Evolutionary conservation across 2,888 invertebrate genomes (phyloP).

Genomic region (Melitaea athalia): DNA sequence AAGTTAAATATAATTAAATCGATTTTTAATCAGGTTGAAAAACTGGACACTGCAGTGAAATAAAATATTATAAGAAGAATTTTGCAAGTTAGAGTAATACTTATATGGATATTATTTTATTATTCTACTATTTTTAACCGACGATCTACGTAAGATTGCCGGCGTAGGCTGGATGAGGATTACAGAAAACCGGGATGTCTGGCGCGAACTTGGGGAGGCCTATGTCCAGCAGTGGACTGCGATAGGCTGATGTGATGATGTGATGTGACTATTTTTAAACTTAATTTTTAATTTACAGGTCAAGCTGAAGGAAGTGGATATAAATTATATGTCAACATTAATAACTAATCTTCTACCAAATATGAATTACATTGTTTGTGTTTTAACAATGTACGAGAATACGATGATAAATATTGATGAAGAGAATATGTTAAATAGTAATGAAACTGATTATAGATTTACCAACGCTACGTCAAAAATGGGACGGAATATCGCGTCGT

Average conservation of each 20-base stretch:
- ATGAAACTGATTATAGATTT: slow-evolving; percentile 49
- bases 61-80: not conserved
- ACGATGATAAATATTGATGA: slow-evolving; percentile 51
- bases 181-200: too few species aligned
- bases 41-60: not conserved
- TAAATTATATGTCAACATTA: slow-evolving; percentile 64
- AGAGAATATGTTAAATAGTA: slow-evolving; percentile 52
- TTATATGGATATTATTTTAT: too few species aligned
- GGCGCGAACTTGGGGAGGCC: too few species aligned
- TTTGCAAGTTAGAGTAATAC: not conserved
- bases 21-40: not conserved
- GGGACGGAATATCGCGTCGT: slow-evolving; percentile 64
- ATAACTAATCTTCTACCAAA: slow-evolving; percentile 63
- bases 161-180: too few species aligned
- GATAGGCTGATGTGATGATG: too few species aligned
- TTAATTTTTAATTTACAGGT: too few species aligned
- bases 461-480: slow-evolving; percentile 59
- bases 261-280: too few species aligned
- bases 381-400: slow-evolving; percentile 67
- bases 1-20: slow-evolving; percentile 28
- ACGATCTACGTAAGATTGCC: too few species aligned
- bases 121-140: not conserved
- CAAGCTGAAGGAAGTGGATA: slow-evolving; percentile 66
- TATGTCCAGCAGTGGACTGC: too few species aligned
- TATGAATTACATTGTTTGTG: slow-evolving; percentile 68